Evolutionary conservation across 2,113 vertebrate genomes (phyloP).

Genomic region (Tupaia chinensis): DNA sequence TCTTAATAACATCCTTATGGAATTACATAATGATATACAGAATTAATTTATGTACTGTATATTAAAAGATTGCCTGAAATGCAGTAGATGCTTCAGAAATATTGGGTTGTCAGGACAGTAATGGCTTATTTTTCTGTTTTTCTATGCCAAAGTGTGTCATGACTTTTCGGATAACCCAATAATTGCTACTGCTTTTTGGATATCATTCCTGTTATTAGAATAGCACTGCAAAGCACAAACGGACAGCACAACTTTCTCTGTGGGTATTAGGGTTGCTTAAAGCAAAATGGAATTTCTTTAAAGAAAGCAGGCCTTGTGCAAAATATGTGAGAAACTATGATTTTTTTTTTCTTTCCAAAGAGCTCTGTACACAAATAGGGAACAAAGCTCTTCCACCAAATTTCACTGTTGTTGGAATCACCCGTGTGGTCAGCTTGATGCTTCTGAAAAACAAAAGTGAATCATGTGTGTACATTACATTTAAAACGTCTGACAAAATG

Average conservation of each 20-base stretch:
- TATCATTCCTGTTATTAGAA: neutral
- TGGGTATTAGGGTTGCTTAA: neutral
- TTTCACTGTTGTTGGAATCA: neutral
- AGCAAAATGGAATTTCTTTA: neutral
- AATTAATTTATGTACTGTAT: neutral
- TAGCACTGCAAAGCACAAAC: neutral
- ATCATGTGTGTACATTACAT: constrained; percentile 1
- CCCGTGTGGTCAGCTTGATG: neutral
- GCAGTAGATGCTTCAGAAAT: neutral
- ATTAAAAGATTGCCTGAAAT: neutral
- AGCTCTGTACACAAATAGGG: neutral
- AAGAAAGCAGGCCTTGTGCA: neutral
- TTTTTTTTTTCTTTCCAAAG: neutral
- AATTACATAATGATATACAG: neutral
- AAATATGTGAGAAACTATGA: neutral
- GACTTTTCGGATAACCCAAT: no score
- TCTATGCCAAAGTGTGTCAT: no score
- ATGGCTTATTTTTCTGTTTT: no score
- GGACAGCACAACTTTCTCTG: neutral
- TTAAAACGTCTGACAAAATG: constrained; percentile 21
- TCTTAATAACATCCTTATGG: neutral
- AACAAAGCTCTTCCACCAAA: fast-evolving
- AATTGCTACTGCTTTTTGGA: neutral
- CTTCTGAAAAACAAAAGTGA: constrained; percentile 57
- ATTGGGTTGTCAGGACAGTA: no score